phyloP scores from a whole-genome alignment of 1,140 invertebrate species.

The Eciton burchellii region DNA sequence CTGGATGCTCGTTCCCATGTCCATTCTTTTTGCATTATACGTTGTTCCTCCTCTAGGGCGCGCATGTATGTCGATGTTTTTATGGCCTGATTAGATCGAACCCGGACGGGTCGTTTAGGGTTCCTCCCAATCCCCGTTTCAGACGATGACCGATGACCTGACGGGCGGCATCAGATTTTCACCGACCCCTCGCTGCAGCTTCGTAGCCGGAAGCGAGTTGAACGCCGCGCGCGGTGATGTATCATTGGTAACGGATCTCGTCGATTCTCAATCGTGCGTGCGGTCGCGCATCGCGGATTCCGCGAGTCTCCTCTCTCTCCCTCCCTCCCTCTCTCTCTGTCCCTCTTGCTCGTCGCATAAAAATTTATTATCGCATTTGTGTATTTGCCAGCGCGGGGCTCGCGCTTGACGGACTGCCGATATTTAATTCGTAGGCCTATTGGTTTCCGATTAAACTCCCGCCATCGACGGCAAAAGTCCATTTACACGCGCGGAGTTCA shows the following conservation, averaged over 20 bases:
- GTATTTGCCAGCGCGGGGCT: neutral
- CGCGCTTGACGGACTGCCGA: neutral
- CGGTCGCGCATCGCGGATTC: neutral
- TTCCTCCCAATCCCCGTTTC: conserved; percentile 23
- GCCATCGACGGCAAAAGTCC: neutral
- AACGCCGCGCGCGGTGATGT: neutral
- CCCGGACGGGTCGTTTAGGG: conserved; percentile 52
- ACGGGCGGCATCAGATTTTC: neutral
- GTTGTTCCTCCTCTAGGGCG: conserved; percentile 37
- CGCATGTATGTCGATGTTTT: conserved; percentile 64
- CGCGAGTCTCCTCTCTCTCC: neutral
- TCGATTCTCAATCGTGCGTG: neutral
- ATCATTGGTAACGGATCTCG: neutral
- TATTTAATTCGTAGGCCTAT: conserved; percentile 54
- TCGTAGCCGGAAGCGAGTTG: neutral
- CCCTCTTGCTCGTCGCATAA: neutral
- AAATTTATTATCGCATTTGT: neutral
- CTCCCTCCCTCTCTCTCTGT: neutral
- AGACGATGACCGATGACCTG: conserved; percentile 43
- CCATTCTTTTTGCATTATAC: conserved; percentile 6
- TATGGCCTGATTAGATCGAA: conserved; percentile 61
- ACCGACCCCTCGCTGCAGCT: too few relatives aligned
- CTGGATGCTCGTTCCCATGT: conserved; percentile 7
- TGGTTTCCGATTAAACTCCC: conserved; percentile 44
- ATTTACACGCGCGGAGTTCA: conserved; percentile 21